Evolutionary conservation across 2,113 vertebrate genomes (phyloP).

Genomic region (Pteronura brasiliensis): DNA sequence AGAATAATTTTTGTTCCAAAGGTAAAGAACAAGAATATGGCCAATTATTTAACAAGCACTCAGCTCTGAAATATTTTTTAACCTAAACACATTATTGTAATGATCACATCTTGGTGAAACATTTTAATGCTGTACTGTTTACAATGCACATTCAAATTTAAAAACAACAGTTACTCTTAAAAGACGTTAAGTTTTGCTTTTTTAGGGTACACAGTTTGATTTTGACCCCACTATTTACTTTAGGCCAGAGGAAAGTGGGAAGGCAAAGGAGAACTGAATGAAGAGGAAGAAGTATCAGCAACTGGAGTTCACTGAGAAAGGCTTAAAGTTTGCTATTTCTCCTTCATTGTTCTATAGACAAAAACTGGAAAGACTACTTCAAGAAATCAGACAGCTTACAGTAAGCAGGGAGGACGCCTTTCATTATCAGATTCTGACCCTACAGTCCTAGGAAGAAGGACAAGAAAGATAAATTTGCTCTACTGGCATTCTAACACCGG

Average conservation of each 20-base stretch:
- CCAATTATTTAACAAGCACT: not conserved
- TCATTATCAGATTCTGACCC: not conserved
- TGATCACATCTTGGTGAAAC: not conserved
- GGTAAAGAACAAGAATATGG: slow-evolving; percentile 4
- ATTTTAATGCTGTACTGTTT: not conserved
- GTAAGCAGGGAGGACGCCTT: not conserved
- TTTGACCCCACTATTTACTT: not conserved
- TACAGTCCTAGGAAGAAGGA: not conserved
- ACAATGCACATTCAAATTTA: not conserved
- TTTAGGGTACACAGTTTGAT: not conserved
- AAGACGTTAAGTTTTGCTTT: not conserved
- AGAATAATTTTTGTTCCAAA: not conserved
- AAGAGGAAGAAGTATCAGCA: not conserved
- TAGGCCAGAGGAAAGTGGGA: not conserved
- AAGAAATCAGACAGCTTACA: not conserved
- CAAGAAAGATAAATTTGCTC: not conserved
- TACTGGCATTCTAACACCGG: not conserved
- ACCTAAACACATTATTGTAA: not conserved
- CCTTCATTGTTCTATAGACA: not conserved
- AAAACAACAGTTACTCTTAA: not conserved
- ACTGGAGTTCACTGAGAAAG: not conserved
- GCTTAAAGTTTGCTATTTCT: not conserved
- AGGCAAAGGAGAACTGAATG: not conserved
- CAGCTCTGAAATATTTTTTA: not conserved
- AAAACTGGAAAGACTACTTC: not conserved